These are phyloP conservation scores for Galerucella pusilla DNA, from an alignment of 2,888 invertebrate genomes.

Conservation along the genomic window DNA sequence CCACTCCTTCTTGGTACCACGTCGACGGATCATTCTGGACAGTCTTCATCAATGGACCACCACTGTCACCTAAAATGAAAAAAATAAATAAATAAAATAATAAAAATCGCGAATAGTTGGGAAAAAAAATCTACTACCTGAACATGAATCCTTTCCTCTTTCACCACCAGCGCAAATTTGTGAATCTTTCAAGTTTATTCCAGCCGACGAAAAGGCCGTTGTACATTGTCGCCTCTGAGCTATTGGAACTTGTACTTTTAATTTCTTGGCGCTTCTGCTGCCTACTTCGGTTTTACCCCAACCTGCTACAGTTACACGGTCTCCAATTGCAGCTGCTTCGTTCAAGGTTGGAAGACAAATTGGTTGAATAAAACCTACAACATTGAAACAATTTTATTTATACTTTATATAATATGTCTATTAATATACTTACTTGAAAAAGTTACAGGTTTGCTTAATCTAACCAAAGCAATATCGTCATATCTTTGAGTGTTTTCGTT, in stretches of 20 bases:
- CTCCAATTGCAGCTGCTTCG: slow-evolving; percentile 54
- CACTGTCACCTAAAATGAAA: slow-evolving; percentile 73
- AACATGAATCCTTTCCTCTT: slow-evolving; percentile 75
- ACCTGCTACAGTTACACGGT: slow-evolving; percentile 59
- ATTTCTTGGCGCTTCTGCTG: slow-evolving; percentile 65
- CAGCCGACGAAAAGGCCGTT: slow-evolving; percentile 49
- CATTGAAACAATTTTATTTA: background rate
- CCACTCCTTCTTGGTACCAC: slow-evolving; percentile 74
- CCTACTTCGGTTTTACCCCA: slow-evolving; percentile 61
- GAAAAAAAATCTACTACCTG: slow-evolving; percentile 46
- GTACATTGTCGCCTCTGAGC: slow-evolving; percentile 68
- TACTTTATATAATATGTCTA: background rate
- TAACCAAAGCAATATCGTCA: slow-evolving; percentile 65
- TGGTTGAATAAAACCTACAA: slow-evolving; percentile 54
- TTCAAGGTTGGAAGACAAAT: slow-evolving; percentile 57
- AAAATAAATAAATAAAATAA: background rate
- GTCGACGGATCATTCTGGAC: slow-evolving; percentile 62
- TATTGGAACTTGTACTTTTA: slow-evolving; percentile 73
- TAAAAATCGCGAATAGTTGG: background rate
- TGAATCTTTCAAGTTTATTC: slow-evolving; percentile 47
- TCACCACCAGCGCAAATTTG: slow-evolving; percentile 61
- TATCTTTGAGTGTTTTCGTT: slow-evolving; percentile 49
- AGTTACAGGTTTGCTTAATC: slow-evolving; percentile 64
- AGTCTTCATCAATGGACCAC: slow-evolving; percentile 78
- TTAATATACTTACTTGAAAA: slow-evolving; percentile 63